Evolutionary conservation across 2,888 invertebrate species (phyloP).

Genomic region (Eumacrocentrus americanus): DNA sequence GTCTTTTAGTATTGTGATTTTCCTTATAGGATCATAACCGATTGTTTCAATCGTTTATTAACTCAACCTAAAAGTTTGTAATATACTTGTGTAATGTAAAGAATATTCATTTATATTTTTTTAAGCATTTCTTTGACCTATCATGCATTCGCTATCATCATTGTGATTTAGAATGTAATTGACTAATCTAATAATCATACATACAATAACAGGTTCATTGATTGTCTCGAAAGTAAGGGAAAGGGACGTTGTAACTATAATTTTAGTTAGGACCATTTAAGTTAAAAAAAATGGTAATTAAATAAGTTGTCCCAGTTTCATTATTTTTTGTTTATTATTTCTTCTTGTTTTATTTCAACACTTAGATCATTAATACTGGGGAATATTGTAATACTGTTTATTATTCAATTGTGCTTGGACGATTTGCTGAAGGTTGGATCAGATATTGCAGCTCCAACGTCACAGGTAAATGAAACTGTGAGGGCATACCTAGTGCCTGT

Average conservation of each 20-base stretch:
- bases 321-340: not conserved
- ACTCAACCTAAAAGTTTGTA: conserved; percentile 4
- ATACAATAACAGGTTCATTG: no score
- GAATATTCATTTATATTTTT: conserved; percentile 8
- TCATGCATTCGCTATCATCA: conserved; percentile 1
- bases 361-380: not conserved
- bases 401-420: no score
- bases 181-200: no score
- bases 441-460: conserved; percentile 70
- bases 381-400: no score
- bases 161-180: conserved; percentile 8
- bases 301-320: not conserved
- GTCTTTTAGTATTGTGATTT: no score
- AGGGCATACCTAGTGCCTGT: conserved; percentile 80
- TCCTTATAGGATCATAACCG: no score
- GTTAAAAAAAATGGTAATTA: not conserved
- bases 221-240: no score
- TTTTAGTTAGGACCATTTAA: no score
- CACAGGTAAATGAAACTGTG: conserved; percentile 87
- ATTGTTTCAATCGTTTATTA: no score
- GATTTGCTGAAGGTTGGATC: conserved; percentile 62
- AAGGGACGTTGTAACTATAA: no score
- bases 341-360: not conserved
- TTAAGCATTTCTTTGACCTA: not conserved
- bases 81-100: conserved; percentile 5